phyloP scores from a whole-genome alignment of 2,113 vertebrate species.

The Pterocles orientalis region DNA sequence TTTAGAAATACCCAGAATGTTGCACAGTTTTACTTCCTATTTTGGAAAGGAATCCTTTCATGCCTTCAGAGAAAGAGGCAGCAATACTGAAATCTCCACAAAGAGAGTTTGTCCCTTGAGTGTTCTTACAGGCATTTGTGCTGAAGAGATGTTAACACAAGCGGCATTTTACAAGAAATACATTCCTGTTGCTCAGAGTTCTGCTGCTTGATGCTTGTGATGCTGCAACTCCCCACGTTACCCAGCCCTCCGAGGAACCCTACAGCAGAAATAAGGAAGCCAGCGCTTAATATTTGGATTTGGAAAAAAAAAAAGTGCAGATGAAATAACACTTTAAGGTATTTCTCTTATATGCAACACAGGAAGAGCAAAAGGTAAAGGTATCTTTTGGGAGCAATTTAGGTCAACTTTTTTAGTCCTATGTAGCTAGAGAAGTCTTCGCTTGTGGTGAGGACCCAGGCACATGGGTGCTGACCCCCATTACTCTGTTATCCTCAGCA shows the following conservation, averaged over 20 bases:
- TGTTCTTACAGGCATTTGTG: conserved; percentile 57
- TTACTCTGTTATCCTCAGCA: not conserved
- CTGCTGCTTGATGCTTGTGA: not conserved
- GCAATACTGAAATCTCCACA: not conserved
- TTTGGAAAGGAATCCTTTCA: conserved; percentile 33
- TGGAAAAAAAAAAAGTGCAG: not conserved
- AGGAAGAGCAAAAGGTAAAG: not conserved
- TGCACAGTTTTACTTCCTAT: not conserved
- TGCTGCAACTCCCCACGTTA: not conserved
- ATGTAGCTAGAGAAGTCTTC: not conserved
- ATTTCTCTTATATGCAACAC: not conserved
- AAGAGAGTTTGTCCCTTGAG: conserved; percentile 41
- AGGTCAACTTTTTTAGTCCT: not conserved
- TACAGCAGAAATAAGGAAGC: not conserved
- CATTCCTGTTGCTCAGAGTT: not conserved
- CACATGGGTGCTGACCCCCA: not conserved
- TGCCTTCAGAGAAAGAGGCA: conserved; percentile 38
- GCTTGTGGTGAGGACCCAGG: not conserved
- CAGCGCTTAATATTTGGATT: not conserved
- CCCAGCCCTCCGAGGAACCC: not conserved
- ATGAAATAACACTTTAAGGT: not conserved
- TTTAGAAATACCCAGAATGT: conserved; percentile 24
- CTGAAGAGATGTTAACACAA: conserved; percentile 56
- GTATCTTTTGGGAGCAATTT: not conserved
- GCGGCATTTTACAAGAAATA: conserved; percentile 45